Percentiles rank a stretch among this genome's conserved stretches.
phyloP scores from a whole-genome alignment of 2,888 invertebrate species.

The Eristalis arbustorum region DNA sequence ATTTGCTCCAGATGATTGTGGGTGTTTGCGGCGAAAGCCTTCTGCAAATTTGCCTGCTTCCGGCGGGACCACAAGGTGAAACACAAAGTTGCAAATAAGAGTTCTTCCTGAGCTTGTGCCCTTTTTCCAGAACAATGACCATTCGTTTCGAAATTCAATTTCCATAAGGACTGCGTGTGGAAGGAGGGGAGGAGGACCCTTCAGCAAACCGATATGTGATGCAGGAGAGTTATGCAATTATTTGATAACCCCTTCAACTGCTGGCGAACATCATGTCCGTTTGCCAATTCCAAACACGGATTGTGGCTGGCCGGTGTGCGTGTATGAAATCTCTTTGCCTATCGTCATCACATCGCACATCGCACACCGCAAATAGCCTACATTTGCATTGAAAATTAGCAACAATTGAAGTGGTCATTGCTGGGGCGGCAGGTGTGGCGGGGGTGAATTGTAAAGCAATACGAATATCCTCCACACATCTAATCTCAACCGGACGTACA shows the following conservation, averaged over 20 bases:
- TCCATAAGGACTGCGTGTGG: background rate
- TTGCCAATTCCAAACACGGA: slow-evolving; percentile 56
- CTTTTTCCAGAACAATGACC: background rate
- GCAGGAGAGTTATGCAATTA: slow-evolving; percentile 39
- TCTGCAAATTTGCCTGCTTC: background rate
- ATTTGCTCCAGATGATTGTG: background rate
- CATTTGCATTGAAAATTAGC: slow-evolving; percentile 65
- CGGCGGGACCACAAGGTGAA: background rate
- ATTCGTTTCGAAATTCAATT: background rate
- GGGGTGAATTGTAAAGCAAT: too few species aligned
- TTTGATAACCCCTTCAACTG: slow-evolving; percentile 39
- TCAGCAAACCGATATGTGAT: background rate
- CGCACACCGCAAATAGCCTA: slow-evolving; percentile 41
- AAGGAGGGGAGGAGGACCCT: background rate
- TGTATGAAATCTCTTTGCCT: slow-evolving; percentile 24
- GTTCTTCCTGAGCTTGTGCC: background rate
- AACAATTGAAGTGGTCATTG: slow-evolving; percentile 35
- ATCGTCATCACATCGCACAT: slow-evolving; percentile 29
- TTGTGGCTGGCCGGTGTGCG: slow-evolving; percentile 11
- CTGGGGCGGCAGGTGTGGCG: background rate
- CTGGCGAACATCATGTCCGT: slow-evolving; percentile 24
- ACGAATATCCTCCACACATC: slow-evolving; percentile 15
- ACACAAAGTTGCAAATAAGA: background rate
- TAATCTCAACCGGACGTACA: slow-evolving; percentile 63
- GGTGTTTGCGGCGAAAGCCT: background rate